Percentiles rank a stretch among this genome's conserved stretches.
Conservation (phyloP, 2,113 vertebrate species). For the Esox niger region DNA sequence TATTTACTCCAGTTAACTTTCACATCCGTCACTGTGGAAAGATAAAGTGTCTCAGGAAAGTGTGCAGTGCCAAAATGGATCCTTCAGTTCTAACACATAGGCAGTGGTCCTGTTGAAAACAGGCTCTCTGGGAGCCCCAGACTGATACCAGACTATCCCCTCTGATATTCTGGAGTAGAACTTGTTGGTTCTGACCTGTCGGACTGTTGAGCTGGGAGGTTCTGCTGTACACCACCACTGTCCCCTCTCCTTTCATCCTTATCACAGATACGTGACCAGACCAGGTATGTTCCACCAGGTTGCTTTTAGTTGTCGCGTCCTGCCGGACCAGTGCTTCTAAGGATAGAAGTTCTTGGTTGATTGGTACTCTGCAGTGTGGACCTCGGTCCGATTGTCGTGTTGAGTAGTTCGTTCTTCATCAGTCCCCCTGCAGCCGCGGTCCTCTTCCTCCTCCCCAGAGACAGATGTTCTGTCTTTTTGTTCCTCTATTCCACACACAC, state of each 20-base stretch:
- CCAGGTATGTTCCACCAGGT: not conserved
- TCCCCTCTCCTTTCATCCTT: not conserved
- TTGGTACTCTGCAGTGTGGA: no score
- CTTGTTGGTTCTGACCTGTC: not conserved
- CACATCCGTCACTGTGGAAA: conserved; percentile 8
- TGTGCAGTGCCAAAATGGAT: not conserved
- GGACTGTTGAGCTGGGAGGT: not conserved
- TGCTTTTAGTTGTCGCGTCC: not conserved
- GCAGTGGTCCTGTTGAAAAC: not conserved
- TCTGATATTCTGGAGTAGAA: conserved; percentile 22
- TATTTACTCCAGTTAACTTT: no score
- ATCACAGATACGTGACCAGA: not conserved
- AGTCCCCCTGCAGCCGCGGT: not conserved
- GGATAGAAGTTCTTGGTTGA: no score
- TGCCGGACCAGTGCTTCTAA: not conserved
- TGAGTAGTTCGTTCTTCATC: not conserved
- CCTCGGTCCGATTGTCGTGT: not conserved
- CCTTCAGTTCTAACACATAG: conserved; percentile 7
- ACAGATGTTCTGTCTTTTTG: not conserved
- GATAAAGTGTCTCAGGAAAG: not conserved
- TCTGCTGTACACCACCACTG: not conserved
- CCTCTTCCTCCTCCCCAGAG: not conserved
- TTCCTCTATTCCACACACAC: not conserved
- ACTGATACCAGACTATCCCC: conserved; percentile 26
- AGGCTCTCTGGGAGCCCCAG: conserved; percentile 47